phyloP scores from a whole-genome alignment of 2,888 invertebrate species.

The Ashinkailepas kermadecensis region DNA sequence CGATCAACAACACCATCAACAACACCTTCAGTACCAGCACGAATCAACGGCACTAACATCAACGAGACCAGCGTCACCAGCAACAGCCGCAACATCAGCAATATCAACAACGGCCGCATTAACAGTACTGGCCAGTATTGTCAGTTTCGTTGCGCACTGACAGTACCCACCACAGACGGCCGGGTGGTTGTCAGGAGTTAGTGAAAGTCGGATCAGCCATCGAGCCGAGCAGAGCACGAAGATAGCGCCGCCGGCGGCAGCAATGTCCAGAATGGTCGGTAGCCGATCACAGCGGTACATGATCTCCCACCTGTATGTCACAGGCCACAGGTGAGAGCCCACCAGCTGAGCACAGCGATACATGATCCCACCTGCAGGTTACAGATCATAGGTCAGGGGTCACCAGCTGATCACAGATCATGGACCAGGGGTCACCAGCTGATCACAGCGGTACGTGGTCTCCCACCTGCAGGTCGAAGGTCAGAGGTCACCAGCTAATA shows the following conservation, averaged over 20 bases:
- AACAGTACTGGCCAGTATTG: too few relatives aligned
- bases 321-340: too few relatives aligned
- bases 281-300: not conserved
- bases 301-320: not conserved
- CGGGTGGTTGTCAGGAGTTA: not conserved
- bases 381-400: too few relatives aligned
- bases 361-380: not conserved
- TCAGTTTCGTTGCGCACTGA: too few relatives aligned
- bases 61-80: too few relatives aligned
- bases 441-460: not conserved
- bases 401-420: not conserved
- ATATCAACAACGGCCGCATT: too few relatives aligned
- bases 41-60: too few relatives aligned
- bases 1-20: too few relatives aligned
- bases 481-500: too few relatives aligned
- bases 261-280: constrained; percentile 8
- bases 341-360: constrained; percentile 1
- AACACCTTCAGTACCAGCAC: too few relatives aligned
- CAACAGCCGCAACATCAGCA: too few relatives aligned
- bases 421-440: not conserved
- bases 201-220: not conserved
- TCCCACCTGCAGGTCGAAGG: not conserved
- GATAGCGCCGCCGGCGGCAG: not conserved
- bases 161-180: constrained; percentile 1
- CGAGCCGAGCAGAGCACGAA: not conserved